Conservation (phyloP, 2,888 invertebrate genomes). For the Philereme transversata region DNA sequence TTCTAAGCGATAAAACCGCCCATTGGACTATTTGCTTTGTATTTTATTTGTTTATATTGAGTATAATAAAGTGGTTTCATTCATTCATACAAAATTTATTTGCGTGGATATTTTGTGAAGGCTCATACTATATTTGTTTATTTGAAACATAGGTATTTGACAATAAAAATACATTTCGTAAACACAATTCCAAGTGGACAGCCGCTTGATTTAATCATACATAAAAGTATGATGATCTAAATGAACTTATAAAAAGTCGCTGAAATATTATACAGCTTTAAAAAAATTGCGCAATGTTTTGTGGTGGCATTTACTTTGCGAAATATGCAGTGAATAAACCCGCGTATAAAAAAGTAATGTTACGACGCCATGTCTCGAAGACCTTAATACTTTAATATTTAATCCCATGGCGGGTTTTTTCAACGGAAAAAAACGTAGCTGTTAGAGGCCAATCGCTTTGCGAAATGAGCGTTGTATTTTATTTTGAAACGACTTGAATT, state of each 20-base stretch:
- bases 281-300: constrained; percentile 19
- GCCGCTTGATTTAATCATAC: too few species aligned
- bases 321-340: constrained; percentile 32
- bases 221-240: too few species aligned
- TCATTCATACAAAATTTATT: too few species aligned
- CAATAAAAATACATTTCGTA: too few species aligned
- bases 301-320: constrained; percentile 14
- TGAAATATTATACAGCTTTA: constrained; percentile 19
- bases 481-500: constrained; percentile 28
- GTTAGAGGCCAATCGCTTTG: constrained; percentile 21
- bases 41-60: too few species aligned
- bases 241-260: constrained; percentile 5
- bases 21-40: too few species aligned
- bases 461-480: constrained; percentile 34
- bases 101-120: too few species aligned
- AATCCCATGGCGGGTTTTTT: constrained; percentile 28
- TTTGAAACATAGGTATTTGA: too few species aligned
- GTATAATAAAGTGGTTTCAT: too few species aligned
- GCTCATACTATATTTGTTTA: too few species aligned
- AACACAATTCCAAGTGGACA: too few species aligned
- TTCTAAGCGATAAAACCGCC: too few species aligned
- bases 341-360: constrained; percentile 32
- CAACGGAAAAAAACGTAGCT: constrained; percentile 12
- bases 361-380: constrained; percentile 20
- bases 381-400: constrained; percentile 35